Base-by-base conservation (phyloP, 2,888 invertebrate genomes). In the Pristionchus maxplancki region DNA sequence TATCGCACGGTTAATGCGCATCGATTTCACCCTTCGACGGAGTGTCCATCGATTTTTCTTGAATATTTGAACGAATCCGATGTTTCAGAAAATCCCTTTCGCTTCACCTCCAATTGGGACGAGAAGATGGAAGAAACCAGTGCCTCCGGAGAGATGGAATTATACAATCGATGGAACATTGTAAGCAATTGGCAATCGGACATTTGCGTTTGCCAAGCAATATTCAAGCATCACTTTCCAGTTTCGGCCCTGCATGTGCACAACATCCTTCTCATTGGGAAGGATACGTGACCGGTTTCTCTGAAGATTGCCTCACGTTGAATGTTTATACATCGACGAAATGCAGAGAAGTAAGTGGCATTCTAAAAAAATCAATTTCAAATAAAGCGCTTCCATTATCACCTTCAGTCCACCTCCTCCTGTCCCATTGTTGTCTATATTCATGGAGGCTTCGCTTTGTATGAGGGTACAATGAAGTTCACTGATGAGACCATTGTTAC, bases 91-190 rank as follows among this genome's bases (percentile, higher is more conserved):
- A 40, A 44, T 85, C 9, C 85, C 85, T 3, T 85, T 28, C 28
- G 85, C 85, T 0, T 17, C 40, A 15, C 64, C 85, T 28, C 85
- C 85, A 20, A 48, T 85, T 44, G 85, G 64, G 3, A 0, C 40
- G 15, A n/a, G n/a, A 28, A 85, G 85, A 85, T 85, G 85, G 85
- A 85, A 85, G 67, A 62, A 85, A 34, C 44, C 67, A 24, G 40
- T 64, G 64, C 40, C 40, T 31, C 85, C 85, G 15, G 28, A 85
- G 31, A 31, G 17, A 64, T 85, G 85, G 85, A 44, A 85, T 31
- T 28, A 50, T 20, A 64, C 85, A 1, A 11, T 40, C 0, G 67
- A 85, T 85, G 85, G 44, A 85, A 85, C 85, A 40, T 44, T 53
- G 82, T 83, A 9, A 34, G 82, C 11, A 24, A 1, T 20, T 50